Base-by-base conservation (phyloP, 2,888 invertebrate genomes). In the Anticlea derivata region DNA sequence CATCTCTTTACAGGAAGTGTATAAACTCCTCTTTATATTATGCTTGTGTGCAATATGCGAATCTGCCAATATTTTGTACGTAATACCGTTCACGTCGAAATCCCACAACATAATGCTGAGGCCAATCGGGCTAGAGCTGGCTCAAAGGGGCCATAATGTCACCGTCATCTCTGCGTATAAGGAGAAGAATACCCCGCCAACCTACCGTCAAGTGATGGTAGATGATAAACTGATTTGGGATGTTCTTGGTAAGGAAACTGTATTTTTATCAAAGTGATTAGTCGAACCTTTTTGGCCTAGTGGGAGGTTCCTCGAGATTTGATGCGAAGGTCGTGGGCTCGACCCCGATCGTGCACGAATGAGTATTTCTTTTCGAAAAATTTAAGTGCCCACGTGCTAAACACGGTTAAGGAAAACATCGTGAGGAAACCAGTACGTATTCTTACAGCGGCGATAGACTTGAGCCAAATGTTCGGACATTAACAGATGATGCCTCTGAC, bases 71-170 rank as follows among this genome's bases (percentile, higher is more conserved):
- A 91, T 92, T 59, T 70, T 92, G 8, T 85, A 83, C 39, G 72
- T 87, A 4, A 71, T 86, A 40, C 91, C 92, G 1, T 88, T 91
- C 61, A 83, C 89, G 1, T 83, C 86, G 0, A 86, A 75, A 52
- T 92, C 92, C 11, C 92, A 92, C 63, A 78, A 83, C 51, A 82
- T 90, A 50, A 69, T 86, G 67, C 69, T 91, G 27, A 80, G 82
- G 55, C 82, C 86, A 0, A 78, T 92, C 13, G 86, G 91, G 2
- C 60, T 90, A 31, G 91, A 90, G 54, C 66, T 92, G 31, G 92
- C 91, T 2, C 66, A 72, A n/a, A 78, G 87, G 41, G 92, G 92
- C 0, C 92, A 92, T 58, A 87, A 92, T 62, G 88, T 92, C 0
- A 91, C 91, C 1, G 84, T 91, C 0, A 84, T 92, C 10, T 83